phyloP scores from a whole-genome alignment of 2,113 vertebrate genomes.

The Hymenochirus boettgeri region DNA sequence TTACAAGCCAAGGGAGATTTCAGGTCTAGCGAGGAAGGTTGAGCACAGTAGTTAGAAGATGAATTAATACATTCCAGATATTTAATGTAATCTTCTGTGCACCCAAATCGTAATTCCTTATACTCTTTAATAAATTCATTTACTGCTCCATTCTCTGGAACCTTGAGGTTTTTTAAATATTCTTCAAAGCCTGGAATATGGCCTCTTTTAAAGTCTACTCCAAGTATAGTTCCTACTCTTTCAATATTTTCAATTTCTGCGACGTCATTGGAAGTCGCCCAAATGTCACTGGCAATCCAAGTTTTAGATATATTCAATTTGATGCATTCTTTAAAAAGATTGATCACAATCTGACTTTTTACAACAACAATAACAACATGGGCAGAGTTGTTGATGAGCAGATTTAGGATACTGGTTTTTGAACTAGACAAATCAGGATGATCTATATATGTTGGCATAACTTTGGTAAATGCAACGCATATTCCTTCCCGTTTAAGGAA shows the following conservation, averaged over 20 bases:
- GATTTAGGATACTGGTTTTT: slow-evolving; percentile 40
- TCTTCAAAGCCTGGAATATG: slow-evolving; percentile 50
- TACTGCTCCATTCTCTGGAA: slow-evolving; percentile 40
- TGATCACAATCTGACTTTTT: slow-evolving; percentile 47
- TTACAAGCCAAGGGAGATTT: slow-evolving; percentile 45
- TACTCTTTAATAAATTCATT: slow-evolving; percentile 60
- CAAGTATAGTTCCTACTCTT: slow-evolving; percentile 57
- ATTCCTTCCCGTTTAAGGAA: slow-evolving; percentile 44
- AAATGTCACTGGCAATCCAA: slow-evolving; percentile 62
- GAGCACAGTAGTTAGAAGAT: slow-evolving; percentile 36
- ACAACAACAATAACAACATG: slow-evolving; percentile 57
- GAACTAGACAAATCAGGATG: not conserved
- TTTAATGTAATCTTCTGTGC: slow-evolving; percentile 42
- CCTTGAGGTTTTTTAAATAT: slow-evolving; percentile 50
- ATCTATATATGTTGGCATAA: slow-evolving; percentile 47
- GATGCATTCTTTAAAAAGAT: slow-evolving; percentile 53
- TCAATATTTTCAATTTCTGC: slow-evolving; percentile 52
- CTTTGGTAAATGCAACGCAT: slow-evolving; percentile 53
- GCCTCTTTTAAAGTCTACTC: slow-evolving; percentile 50
- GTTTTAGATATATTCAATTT: slow-evolving; percentile 46
- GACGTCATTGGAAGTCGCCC: slow-evolving; percentile 47
- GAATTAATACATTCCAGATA: slow-evolving; percentile 41
- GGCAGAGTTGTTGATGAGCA: slow-evolving; percentile 47
- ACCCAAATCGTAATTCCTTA: slow-evolving; percentile 53
- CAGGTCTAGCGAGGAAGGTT: not conserved